Base-by-base conservation (phyloP, 92 coral and sea anemone species). In the Desmophyllum pertusum region DNA sequence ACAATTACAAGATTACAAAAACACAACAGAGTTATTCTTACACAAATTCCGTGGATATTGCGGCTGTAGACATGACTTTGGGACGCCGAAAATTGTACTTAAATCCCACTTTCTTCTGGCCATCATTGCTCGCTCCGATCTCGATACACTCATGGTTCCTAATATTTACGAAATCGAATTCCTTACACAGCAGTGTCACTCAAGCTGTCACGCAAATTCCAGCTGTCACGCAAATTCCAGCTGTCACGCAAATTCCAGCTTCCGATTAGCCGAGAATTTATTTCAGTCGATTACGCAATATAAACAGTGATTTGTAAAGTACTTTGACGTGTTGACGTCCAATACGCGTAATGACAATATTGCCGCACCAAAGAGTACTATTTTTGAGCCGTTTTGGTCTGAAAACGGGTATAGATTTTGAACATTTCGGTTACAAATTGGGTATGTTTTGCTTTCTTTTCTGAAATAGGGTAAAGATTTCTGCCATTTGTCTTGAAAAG, bases 61-160 rank as follows among this genome's bases (percentile, higher is more conserved):
- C n/a, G 76, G 66, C 15, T 80, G 84, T 5, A 67, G 27, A 30
- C 76, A 73, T 17, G 84, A 70, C 46, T 80, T 80, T 52, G 84
- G 48, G 31, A 80, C 51, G n/a, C 72, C 84, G 13, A 80, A 80
- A 52, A 80, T 80, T 19, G 76, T 80, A 13, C 77, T 52, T 61
- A 80, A 68, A 51, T 80, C 84, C 84, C 84, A 80, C 17, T 80
- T 80, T 52, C 84, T 51, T 15, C 51, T 68, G 63, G 67, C 33
- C 66, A 78, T 43, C 31, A 64, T 3, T 42, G 73, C 17, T 70
- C 43, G 40, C 46, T 37, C 43, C 33, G 45, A 18, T 27, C 36
- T 68, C 21, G 7, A 18, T 8, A 55, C 25, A 48, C 45, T 48
- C 61, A 59, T 65, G 29, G 6, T 9, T 61, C 41, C 17, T 17